Evolutionary conservation across 64 coral and sea anemone species (phyloP), one percentile per base, ranked within the genome.

Genomic region (Montipora efflorescens): DNA sequence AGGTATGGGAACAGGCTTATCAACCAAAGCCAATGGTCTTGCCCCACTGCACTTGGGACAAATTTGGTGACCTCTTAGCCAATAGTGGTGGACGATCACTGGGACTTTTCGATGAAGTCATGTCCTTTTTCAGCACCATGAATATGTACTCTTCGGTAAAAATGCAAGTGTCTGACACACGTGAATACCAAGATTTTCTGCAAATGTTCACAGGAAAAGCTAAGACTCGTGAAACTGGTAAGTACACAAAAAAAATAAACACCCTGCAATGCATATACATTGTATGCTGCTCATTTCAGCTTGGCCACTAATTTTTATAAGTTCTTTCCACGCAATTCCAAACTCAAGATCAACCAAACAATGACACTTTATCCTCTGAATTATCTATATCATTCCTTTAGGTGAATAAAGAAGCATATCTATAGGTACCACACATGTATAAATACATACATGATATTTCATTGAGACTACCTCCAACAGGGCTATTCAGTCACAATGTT

Each of bases 11-110:
- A 9, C 20, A 52, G 9, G 83, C 75, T 0, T 15, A 49, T 19
- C 2, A 67, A 45, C 8, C 83, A 12, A 68, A 18, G 14, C 74
- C 23, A 48, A 74, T 93, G 61, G 4, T 72, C 4, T 46, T 95
- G 1, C 90, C 94, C 25, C 83, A 92, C 19, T 95, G 94, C 19
- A 95, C 94, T 0, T 95, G 89, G 89, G 94, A 95, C 16, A 95
- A 95, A 9, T 92, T 95, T 76, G 90, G 90, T 3, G 94, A 95
- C 8, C 3, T 95, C 1, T 18, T 92, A 2, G 85, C 90, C 8
- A 48, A 88, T 12, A 16, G 70, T 47, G 94, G 79, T 3, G 68
- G 90, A 68, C 46, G 76, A 7, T 53, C 49, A 4, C 7, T 91
- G 16, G 82, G 94, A 18, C 23, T 95, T 28, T 95, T 80, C 43